Conservation (phyloP, 2,113 vertebrate genomes). For the Boulengerochromis microlepis region DNA sequence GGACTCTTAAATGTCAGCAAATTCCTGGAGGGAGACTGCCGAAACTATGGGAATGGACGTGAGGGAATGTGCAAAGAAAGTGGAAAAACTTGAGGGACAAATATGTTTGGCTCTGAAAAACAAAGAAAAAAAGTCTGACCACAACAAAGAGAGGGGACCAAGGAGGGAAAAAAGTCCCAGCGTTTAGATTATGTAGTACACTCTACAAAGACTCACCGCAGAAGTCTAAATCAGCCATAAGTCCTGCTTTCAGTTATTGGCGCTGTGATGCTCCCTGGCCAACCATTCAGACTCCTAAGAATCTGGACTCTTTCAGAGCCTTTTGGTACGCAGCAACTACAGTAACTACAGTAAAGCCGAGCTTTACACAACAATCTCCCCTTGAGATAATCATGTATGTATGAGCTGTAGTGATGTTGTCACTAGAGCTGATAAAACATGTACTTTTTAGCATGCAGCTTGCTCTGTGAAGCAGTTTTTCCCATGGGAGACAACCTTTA, state of each 20-base stretch:
- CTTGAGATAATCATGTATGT: neutral
- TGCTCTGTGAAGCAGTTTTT: neutral
- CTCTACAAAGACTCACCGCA: neutral
- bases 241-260: conserved; percentile 6
- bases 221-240: neutral
- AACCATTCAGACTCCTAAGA: neutral
- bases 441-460: neutral
- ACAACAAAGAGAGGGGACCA: neutral
- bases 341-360: neutral
- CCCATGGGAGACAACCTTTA: neutral
- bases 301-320: neutral
- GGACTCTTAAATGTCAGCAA: neutral
- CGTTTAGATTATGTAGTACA: neutral
- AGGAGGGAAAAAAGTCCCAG: neutral
- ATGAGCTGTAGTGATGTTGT: neutral
- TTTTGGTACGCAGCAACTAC: neutral
- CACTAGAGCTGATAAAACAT: neutral
- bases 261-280: neutral
- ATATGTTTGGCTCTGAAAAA: neutral
- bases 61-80: neutral
- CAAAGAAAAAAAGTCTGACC: neutral
- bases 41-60: neutral
- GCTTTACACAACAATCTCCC: neutral
- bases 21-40: neutral
- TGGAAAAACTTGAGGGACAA: neutral